A percentile compares a stretch with the other conserved stretches of the same genome.
phyloP scores from a whole-genome alignment of 2,888 invertebrate genomes.

The Melieria omissa region DNA sequence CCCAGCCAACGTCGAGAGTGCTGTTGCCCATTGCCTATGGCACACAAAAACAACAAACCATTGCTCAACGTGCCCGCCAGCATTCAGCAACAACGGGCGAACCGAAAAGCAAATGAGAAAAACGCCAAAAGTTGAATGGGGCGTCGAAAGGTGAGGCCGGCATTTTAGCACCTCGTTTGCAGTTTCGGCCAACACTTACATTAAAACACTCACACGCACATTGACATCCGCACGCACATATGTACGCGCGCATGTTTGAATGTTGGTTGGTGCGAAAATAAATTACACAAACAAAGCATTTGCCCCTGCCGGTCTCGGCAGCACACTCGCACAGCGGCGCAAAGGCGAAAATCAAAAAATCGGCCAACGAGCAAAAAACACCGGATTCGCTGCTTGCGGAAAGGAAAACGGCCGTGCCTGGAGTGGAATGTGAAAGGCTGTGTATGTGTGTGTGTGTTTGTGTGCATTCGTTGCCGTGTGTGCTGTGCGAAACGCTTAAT shows the following conservation, averaged over 20 bases:
- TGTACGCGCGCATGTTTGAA: neutral
- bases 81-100: too few relatives aligned
- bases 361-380: slow-evolving; percentile 3
- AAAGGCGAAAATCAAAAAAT: slow-evolving; percentile 8
- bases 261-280: slow-evolving; percentile 19
- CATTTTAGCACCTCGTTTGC: slow-evolving; percentile 29
- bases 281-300: slow-evolving; percentile 28
- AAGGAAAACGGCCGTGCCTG: too few relatives aligned
- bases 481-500: slow-evolving; percentile 24
- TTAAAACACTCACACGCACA: slow-evolving; percentile 12
- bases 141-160: slow-evolving; percentile 23
- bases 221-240: neutral
- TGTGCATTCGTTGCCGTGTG: neutral
- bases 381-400: neutral
- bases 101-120: too few relatives aligned
- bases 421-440: too few relatives aligned
- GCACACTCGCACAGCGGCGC: neutral
- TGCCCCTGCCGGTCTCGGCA: neutral
- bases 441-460: too few relatives aligned
- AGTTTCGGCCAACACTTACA: slow-evolving; percentile 8
- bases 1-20: too few relatives aligned
- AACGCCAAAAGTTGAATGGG: neutral
- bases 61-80: too few relatives aligned
- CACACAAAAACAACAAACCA: too few relatives aligned
- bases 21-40: too few relatives aligned